Evolutionary conservation across 2,797 vertebrate genomes (phyloP), one percentile per base, ranked within the genome.

Genomic region (Nannoperca australis): DNA sequence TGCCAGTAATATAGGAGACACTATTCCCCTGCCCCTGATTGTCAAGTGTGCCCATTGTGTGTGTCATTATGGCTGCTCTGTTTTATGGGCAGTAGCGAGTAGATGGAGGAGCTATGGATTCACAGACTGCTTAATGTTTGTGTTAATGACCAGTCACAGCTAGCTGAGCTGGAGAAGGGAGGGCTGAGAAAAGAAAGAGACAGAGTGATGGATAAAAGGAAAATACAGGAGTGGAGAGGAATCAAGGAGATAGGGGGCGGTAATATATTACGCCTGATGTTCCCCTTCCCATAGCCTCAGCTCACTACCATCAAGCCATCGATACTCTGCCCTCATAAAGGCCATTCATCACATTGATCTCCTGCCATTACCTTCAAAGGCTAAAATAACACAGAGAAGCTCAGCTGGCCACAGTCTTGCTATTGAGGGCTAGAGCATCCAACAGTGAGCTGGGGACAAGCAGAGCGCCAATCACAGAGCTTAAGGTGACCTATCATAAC

Each of bases 321-420:
- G 66, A 93, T 91, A 93, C 71, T 75, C 50, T 81, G 78, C 87
- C 84, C 89, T 92, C 87, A 92, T 92, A 88, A 93, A 91, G 86
- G 83, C 89, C 91, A 92, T 92, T 90, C 92, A 92, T 94, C 92
- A 93, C 85, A 94, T 93, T 89, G 91, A 95, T 94, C 87, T 88
- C 82, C 90, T 89, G 86, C 82, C 90, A 91, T 92, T 94, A 92
- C 85, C 85, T 82, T 90, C 87, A 90, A 87, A 87, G 79, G 88
- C 87, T 89, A 91, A 92, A 93, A 93, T 87, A 93, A 92, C 89
- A 92, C 75, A 76, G 83, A 75, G 78, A 53, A 63, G 87, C 82
- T 89, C 81, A 73, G 86, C 88, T 84, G 81, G 86, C 70, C 81
- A 74, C 64, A 49, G 73, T 79, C 82, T 78, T 38, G 56, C 76